These are phyloP conservation scores for Drosophila ercepeae DNA, from an alignment of 1,140 invertebrate species.

Conservation along the genomic window DNA sequence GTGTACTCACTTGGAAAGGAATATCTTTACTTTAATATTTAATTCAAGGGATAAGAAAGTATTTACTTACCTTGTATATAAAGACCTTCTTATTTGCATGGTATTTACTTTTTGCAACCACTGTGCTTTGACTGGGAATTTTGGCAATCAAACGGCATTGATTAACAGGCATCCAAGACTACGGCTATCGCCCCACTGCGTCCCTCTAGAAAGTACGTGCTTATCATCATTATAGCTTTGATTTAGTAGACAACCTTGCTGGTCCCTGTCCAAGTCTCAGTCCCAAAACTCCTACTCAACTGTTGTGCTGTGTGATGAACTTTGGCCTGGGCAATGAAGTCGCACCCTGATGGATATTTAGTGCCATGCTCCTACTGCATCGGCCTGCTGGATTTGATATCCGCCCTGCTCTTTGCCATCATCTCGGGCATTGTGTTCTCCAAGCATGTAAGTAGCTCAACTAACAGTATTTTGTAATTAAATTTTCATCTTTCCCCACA, in stretches of 20 bases:
- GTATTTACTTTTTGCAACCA: conserved; percentile 7
- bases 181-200: not conserved
- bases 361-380: conserved; percentile 66
- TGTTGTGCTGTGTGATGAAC: conserved; percentile 41
- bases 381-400: conserved; percentile 59
- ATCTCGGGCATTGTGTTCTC: conserved; percentile 51
- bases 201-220: conserved; percentile 52
- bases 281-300: not conserved
- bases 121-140: conserved; percentile 30
- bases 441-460: conserved; percentile 51
- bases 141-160: conserved; percentile 75
- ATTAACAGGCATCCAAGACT: conserved; percentile 60
- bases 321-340: conserved; percentile 32
- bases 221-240: conserved; percentile 79
- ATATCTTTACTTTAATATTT: too few species aligned
- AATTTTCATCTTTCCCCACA: not conserved
- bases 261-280: conserved; percentile 5
- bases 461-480: not conserved
- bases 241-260: conserved; percentile 66
- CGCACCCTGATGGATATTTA: conserved; percentile 55
- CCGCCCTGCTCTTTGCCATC: conserved; percentile 60
- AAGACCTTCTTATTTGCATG: not conserved
- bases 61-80: too few species aligned
- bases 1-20: too few species aligned
- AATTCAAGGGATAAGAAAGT: too few species aligned